Percentiles rank a stretch among this genome's conserved stretches.
These are phyloP conservation scores for Chironomus striatipennis DNA, from an alignment of 1,140 invertebrate genomes.

Conservation along the genomic window DNA sequence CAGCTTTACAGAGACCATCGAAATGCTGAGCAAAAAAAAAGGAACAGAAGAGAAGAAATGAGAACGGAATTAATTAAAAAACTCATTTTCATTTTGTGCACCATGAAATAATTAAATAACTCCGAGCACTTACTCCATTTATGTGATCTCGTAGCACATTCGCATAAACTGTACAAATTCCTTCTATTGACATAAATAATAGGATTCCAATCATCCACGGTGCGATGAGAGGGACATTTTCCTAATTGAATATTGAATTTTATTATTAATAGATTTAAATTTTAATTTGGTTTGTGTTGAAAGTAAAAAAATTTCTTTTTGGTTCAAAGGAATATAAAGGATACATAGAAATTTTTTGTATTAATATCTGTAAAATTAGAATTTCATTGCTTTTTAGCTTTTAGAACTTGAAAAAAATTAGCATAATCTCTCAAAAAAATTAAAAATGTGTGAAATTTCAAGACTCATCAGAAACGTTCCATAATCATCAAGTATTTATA, in stretches of 20 bases:
- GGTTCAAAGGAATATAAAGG: no score
- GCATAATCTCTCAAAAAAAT: no score
- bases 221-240: conserved; percentile 40
- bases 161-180: conserved; percentile 45
- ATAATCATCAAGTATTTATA: no score
- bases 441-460: no score
- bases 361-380: no score
- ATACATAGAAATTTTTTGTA: no score
- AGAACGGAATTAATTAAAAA: not conserved
- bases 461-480: no score
- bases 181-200: conserved; percentile 44
- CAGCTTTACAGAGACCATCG: conserved; percentile 43
- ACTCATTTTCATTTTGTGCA: no score
- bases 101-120: not conserved
- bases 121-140: conserved; percentile 39
- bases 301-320: no score
- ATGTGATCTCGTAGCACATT: conserved; percentile 46
- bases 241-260: conserved; percentile 37
- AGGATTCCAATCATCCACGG: conserved; percentile 45
- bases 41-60: no score
- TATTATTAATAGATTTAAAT: not conserved
- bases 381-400: no score
- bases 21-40: conserved; percentile 43
- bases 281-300: not conserved
- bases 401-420: no score